Percentiles rank a stretch among this genome's conserved stretches.
Conservation (phyloP, 2,113 vertebrate species). For the Poeciliopsis turrubarensis region DNA sequence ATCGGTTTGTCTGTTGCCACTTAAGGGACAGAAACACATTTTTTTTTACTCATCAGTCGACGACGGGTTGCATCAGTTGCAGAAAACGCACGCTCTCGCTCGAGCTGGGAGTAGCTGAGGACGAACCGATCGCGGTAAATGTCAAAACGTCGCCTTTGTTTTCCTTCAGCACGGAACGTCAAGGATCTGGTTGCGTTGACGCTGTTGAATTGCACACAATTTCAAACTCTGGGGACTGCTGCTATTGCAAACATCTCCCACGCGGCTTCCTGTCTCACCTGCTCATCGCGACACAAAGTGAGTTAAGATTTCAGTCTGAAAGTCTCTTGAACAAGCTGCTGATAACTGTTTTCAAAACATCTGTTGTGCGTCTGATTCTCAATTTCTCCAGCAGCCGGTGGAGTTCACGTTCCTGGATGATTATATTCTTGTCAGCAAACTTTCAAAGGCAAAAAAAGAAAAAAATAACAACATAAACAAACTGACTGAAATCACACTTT, state of each 20-base stretch:
- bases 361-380: background rate
- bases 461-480: too few relatives aligned
- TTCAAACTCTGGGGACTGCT: background rate
- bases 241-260: constrained; percentile 11
- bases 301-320: background rate
- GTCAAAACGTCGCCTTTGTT: constrained; percentile 9
- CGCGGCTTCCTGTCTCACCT: constrained; percentile 11
- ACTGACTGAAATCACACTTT: background rate
- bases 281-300: background rate
- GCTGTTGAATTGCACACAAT: background rate
- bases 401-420: background rate
- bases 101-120: background rate
- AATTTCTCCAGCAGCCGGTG: background rate
- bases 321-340: background rate
- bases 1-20: background rate
- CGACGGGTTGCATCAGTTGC: background rate
- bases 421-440: background rate
- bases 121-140: background rate
- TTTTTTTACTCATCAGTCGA: background rate
- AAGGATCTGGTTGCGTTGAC: background rate
- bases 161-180: background rate
- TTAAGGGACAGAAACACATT: background rate
- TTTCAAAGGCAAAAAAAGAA: background rate
- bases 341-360: background rate
- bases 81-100: background rate